phyloP scores from a whole-genome alignment of 1,140 invertebrate species.

The Drosophila elegans region DNA sequence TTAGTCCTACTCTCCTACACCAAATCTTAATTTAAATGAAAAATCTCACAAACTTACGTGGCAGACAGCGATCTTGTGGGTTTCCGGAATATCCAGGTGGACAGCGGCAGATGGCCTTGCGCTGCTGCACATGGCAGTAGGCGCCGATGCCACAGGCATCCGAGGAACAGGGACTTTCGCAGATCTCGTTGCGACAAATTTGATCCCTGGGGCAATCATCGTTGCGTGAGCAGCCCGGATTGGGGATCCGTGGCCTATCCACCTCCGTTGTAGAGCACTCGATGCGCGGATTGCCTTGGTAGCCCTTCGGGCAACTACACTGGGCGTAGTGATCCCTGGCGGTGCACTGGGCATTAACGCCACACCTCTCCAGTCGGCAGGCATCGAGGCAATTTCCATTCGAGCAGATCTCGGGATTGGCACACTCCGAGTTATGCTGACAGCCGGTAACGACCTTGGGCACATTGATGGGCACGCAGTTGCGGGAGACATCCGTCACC shows the following conservation, averaged over 20 bases:
- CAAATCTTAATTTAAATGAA: no score
- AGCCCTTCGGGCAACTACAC: conserved; percentile 92
- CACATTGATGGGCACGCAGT: conserved; percentile 87
- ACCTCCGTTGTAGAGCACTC: conserved; percentile 88
- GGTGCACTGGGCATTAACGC: conserved; percentile 93
- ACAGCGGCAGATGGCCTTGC: conserved; percentile 92
- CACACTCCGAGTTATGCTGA: conserved; percentile 90
- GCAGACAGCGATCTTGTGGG: conserved; percentile 89
- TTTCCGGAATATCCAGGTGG: conserved; percentile 92
- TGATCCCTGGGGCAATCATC: conserved; percentile 91
- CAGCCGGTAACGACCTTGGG: conserved; percentile 83
- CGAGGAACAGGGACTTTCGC: conserved; percentile 91
- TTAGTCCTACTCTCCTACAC: no score
- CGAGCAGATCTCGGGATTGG: conserved; percentile 89
- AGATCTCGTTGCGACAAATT: conserved; percentile 90
- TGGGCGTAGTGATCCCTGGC: conserved; percentile 90
- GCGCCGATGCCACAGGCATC: conserved; percentile 90
- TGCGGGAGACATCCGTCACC: conserved; percentile 87
- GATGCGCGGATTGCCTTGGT: conserved; percentile 92
- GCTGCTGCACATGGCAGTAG: conserved; percentile 91
- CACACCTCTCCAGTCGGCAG: conserved; percentile 91
- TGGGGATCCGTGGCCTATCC: conserved; percentile 83
- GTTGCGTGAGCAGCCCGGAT: conserved; percentile 90
- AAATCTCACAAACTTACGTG: conserved; percentile 87
- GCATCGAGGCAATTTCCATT: conserved; percentile 91